Evolutionary conservation across 1,140 invertebrate genomes (phyloP).

Genomic region (Eulimnadia texana): DNA sequence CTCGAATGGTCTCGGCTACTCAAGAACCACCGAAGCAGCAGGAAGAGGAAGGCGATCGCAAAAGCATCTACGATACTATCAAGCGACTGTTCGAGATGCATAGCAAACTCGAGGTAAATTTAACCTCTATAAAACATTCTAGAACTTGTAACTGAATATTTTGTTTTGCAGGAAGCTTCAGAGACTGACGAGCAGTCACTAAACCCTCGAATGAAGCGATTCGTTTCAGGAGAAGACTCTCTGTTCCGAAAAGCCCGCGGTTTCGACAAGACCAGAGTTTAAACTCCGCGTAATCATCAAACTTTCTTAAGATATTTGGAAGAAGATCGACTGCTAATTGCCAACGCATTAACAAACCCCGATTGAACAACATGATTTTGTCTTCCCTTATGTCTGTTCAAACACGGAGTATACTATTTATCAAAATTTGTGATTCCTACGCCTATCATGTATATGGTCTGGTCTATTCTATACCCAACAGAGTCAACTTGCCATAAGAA

Average conservation of each 20-base stretch:
- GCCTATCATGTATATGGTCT: background rate
- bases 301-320: too few species aligned
- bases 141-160: too few species aligned
- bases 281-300: too few species aligned
- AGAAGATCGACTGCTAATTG: too few species aligned
- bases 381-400: background rate
- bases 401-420: background rate
- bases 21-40: conserved; percentile 1
- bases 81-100: conserved; percentile 36
- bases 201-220: background rate
- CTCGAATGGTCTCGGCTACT: conserved; percentile 31
- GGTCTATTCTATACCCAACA: background rate
- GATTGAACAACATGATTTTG: background rate
- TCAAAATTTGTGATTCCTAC: background rate
- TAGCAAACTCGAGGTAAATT: conserved; percentile 4
- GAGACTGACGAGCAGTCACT: background rate
- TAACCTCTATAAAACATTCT: too few species aligned
- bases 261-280: background rate
- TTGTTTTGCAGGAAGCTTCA: background rate
- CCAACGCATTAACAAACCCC: too few species aligned
- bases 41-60: background rate
- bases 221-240: background rate
- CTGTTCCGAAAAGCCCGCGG: background rate
- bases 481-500: too few species aligned
- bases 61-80: conserved; percentile 37